Base-by-base conservation (phyloP, 2,888 invertebrate genomes). In the Ophioninae sp. region DNA sequence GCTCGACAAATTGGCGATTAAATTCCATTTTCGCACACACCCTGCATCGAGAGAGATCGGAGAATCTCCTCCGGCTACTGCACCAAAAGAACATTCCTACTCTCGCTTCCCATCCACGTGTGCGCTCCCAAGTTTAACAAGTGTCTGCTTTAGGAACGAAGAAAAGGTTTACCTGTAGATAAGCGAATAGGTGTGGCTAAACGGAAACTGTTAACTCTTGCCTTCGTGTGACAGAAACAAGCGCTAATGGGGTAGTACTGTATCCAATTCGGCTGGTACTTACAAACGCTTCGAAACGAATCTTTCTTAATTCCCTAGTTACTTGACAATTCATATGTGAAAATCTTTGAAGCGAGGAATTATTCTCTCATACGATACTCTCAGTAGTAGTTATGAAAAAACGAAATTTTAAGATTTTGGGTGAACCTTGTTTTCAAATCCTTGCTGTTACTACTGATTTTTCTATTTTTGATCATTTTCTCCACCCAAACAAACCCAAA, bases 1-100 rank as follows among this genome's bases (percentile, higher is more conserved):
- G 76, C 84, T 81, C 82, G 86, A 87, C 86, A 86, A 87, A 87
- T 87, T 87, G 87, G 76, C 86, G 83, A 87, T 86, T 85, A 87
- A 86, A 86, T 87, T 85, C 85, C 83, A 81, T 84, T 84, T 82
- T 79, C 81, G 79, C 80, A 79, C 72, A 73, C 64, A 41, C 63
- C 20, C 73, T 78, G 73, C 68, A 76, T 72, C 51, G 51, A 51
- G 56, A 83, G 56, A 74, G 63, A 61, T 68, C 77, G 22, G n/a
- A 65, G 61, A 22, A 65, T 68, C 71, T 68, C 74, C 77, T 74
- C 22, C 39, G 23, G 63, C 71, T 65, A 20, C 37, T 44, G 41
- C 22, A 20, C 51, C 10, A n/a, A 67, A 67, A 51, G 30, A 2
- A 44, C 13, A 30, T 44, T 37, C 39, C 71, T 30, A 30, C 41